Evolutionary conservation across 1,140 invertebrate genomes (phyloP).

Genomic region (Nasonia longicornis): DNA sequence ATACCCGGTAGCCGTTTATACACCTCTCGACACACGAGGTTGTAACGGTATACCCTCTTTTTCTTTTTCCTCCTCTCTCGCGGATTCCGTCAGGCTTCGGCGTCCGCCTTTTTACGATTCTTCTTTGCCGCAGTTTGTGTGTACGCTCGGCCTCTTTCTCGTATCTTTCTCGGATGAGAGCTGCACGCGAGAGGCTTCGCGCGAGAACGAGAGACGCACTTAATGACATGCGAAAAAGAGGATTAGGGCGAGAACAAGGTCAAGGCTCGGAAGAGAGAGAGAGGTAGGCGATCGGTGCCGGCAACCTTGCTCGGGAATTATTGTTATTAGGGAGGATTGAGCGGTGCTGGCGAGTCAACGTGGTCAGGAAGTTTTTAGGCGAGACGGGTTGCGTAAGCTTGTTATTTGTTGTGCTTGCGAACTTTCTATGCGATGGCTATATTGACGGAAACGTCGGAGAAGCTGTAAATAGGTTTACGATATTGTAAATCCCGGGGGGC

Average conservation of each 20-base stretch:
- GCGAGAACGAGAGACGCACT: not conserved
- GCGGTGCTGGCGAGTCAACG: not conserved
- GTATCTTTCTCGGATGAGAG: not conserved
- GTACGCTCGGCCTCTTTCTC: not conserved
- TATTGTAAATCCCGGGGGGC: not conserved
- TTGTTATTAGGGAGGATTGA: not conserved
- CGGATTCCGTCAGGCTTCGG: not conserved
- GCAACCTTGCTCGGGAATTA: not conserved
- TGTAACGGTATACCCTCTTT: not conserved
- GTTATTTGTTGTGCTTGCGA: not conserved
- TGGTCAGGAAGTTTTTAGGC: not conserved
- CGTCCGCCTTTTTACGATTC: constrained; percentile 17
- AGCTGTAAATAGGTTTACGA: not conserved
- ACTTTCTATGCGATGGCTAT: not conserved
- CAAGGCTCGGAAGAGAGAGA: not conserved
- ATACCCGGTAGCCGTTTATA: not conserved
- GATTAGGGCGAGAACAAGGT: constrained; percentile 37
- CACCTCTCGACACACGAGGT: not conserved
- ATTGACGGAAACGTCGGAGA: not conserved
- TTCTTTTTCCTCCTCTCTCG: not conserved
- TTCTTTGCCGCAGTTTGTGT: not conserved
- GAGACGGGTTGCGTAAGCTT: not conserved
- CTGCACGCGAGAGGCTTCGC: not conserved
- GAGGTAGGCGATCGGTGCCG: not conserved
- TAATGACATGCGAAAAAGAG: constrained; percentile 17